Base-by-base conservation (phyloP, 53 echinoderm and acorn worm genomes). In the Glandiceps talaboti region DNA sequence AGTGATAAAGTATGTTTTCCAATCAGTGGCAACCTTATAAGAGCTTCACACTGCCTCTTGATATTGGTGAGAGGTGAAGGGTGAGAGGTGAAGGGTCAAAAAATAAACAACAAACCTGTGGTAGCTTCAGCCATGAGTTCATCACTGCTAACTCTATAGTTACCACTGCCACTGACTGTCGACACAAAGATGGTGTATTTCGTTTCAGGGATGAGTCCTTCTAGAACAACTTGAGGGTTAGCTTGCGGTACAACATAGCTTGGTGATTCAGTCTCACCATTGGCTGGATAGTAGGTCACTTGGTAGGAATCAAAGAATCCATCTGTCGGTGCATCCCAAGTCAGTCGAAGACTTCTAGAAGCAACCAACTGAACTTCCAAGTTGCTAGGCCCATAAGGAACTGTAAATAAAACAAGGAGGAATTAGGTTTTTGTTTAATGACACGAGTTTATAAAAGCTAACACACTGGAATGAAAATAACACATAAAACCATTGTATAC, bases 281-380 rank as follows among this genome's bases (percentile, higher is more conserved):
- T 45, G 64, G 64, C 20, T 20, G 64, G 64, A 45, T 45, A 45
- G 20, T 45, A 45, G 6, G 64, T 45, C 6, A 45, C 64, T 20
- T 45, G 6, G 20, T 45, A 45, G 6, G 64, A 45, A 45, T 45
- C 64, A 45, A 45, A 45, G 64, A 6, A 12, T 6, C 64, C 64
- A 6, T 45, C 6, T 45, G 64, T 12, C 64, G 20, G 6, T 45
- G 64, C 76, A 0, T 82, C 85, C 89, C 89, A 90, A 0, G 20
- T 20, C 6, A 45, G 64, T 12, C 20, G 64, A 20, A 45, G 6
- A 45, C 6, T 45, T 6, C 64, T 6, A 12, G 64, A 45, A 12
- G 64, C 20, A 12, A 45, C 64, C 6, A 45, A 45, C 64, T 45
- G 64, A 6, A 45, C 64, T 20, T 12, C 64, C 64, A 45, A 6